Percentiles rank a stretch among this genome's conserved stretches.
Evolutionary conservation across 2,113 vertebrate genomes (phyloP).

Genomic region (Ovis aries): DNA sequence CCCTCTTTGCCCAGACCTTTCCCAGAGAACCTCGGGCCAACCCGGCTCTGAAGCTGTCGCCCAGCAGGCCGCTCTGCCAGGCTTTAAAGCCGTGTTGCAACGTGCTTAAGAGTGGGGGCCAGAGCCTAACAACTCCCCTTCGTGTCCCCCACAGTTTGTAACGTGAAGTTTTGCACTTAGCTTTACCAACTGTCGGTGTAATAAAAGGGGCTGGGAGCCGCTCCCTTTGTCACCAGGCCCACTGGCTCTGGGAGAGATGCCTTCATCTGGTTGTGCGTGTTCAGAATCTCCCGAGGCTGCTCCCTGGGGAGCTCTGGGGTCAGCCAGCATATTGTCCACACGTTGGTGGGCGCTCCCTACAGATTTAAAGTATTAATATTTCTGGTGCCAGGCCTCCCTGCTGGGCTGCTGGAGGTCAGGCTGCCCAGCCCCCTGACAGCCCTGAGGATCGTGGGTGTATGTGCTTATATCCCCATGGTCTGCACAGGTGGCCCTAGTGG

Average conservation of each 20-base stretch:
- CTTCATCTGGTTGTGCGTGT: neutral
- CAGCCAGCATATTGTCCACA: rapidly evolving
- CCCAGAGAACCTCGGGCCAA: neutral
- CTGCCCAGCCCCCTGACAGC: neutral
- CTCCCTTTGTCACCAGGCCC: neutral
- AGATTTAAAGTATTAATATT: neutral
- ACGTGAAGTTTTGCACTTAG: neutral
- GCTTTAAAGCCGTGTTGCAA: neutral
- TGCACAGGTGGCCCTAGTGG: neutral
- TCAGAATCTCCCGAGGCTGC: neutral
- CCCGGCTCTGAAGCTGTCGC: neutral
- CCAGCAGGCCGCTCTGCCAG: neutral
- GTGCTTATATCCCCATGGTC: neutral
- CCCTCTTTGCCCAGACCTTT: neutral
- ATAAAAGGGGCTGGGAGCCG: neutral
- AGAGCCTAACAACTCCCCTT: neutral
- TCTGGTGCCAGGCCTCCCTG: neutral
- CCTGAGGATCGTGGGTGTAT: neutral
- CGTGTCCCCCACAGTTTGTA: rapidly evolving
- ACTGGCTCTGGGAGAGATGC: neutral
- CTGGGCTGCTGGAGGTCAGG: neutral
- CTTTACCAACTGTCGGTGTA: neutral
- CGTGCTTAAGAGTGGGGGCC: neutral
- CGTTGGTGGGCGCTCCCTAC: rapidly evolving
- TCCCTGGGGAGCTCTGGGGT: neutral